Base-by-base conservation (phyloP, 2,113 vertebrate genomes). In the Triplophysa tibetana region DNA sequence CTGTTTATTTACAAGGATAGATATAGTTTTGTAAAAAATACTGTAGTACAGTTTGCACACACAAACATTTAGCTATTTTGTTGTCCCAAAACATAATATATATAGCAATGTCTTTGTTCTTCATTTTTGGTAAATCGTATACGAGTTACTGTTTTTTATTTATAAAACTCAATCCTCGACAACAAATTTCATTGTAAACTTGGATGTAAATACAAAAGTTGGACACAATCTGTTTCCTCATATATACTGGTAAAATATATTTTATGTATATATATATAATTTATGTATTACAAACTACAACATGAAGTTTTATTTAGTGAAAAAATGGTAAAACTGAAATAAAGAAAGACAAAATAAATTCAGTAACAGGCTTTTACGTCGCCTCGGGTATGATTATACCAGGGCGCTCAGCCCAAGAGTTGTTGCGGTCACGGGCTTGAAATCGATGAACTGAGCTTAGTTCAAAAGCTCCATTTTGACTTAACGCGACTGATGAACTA, bases 381-480 rank as follows among this genome's bases (percentile, higher is more conserved):
- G 19, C 11, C 29, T 60, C 41, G 33, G 82, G 77, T 64, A 79
- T 2, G 19, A 81, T 54, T 2, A 77, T 64, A 2, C 56, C 23
- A n/a, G 58, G 74, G 33, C 33, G 56, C 24, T 84, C 82, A 8
- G 62, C 63, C 0, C 26, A 11, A 21, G 19, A 48, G 41, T 9
- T 21, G 14, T 64, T 79, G 3, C 33, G 38, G 23, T 77, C 78
- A 26, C 14, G 17, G 5, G 5, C 2, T 14, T 23, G 54, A 60
- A 19, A 68, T 2, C 16, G 17, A 26, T 81, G 75, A 14, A 83
- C 19, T n/a, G 19, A 70, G 11, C 24, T 61, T 21, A 86, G 61
- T 68, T 86, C 86, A 33, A 86, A 29, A 77, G 87, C 84, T 64
- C 88, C 88, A 58, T 88, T 82, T 13, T 87, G 88, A 70, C 19